Base-by-base conservation (phyloP, 2,888 invertebrate genomes). In the Scelioninae gen. 2 region DNA sequence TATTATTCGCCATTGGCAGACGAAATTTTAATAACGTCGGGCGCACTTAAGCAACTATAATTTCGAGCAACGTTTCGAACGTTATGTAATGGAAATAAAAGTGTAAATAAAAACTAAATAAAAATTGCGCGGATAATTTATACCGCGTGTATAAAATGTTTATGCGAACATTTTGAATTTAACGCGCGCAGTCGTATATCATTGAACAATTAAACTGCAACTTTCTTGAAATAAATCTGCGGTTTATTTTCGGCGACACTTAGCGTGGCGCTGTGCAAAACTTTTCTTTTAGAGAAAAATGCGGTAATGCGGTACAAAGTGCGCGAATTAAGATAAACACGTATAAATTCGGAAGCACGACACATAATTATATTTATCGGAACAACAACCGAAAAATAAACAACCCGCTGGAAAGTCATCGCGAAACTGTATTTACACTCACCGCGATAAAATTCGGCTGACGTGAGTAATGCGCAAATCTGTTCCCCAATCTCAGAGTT, bases 251-350 rank as follows among this genome's bases (percentile, higher is more conserved):
- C 46, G 18, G 53, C 16, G 46, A 55, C 43, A 55, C 35, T 55
- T 43, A 25, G 43, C 19, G 18, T 43, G 43, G 57, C 9, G 18
- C 22, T 48, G 6, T 9, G 28, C 35, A 37, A 55, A 55, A 63
- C 37, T 65, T 55, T 2, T 41, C 39, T 18, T 41, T 33, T 25
- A 37, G 28, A 57, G 10, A 31, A 45, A 16, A 67, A 67, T 25
- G 43, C 19, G n/a, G 35, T 55, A 65, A 55, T 55, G 39, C 41
- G 15, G 28, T 28, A 41, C 39, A 60, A 68, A 68, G 13, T 58
- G 45, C 28, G 7, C n/a, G 33, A 68, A 68, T 58, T 52, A 57
- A 57, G 57, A 57, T 48, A 53, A 67, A 53, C 41, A 48, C 19
- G 46, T 31, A 19, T 16, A 46, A 65, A 37, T 55, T 46, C 13